phyloP scores from a whole-genome alignment of 2,113 vertebrate genomes.

The Petrocephalus microphthalmus region DNA sequence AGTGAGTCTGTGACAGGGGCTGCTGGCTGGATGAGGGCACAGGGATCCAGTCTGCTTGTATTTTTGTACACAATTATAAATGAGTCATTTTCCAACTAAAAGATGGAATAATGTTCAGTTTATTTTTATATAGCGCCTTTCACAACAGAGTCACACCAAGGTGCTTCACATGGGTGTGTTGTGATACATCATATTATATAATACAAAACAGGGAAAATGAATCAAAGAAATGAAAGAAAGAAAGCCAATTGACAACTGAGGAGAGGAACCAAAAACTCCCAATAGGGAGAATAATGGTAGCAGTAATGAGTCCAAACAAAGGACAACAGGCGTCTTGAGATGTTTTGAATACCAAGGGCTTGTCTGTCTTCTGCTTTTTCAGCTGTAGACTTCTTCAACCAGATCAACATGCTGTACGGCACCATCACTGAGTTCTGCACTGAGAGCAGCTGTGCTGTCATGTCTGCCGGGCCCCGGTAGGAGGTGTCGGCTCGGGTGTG shows the following conservation, averaged over 20 bases:
- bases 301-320: neutral
- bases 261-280: no score
- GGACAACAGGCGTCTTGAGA: neutral
- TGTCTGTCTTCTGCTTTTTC: neutral
- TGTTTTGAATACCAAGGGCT: neutral
- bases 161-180: no score
- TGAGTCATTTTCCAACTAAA: neutral
- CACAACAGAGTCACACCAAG: no score
- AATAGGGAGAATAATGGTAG: neutral
- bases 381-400: constrained; percentile 98
- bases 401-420: constrained; percentile 95
- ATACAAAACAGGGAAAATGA: no score
- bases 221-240: no score
- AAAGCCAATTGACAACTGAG: no score
- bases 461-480: constrained; percentile 92
- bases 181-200: no score
- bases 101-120: neutral
- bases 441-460: constrained; percentile 82
- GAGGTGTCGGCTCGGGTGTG: neutral
- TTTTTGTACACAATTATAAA: neutral
- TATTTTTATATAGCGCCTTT: no score
- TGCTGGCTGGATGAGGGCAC: neutral
- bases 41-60: neutral
- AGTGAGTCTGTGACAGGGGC: constrained; percentile 70
- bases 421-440: constrained; percentile 97